Evolutionary conservation across 2,888 invertebrate genomes (phyloP).

Genomic region (Eupithecia subfuscata): DNA sequence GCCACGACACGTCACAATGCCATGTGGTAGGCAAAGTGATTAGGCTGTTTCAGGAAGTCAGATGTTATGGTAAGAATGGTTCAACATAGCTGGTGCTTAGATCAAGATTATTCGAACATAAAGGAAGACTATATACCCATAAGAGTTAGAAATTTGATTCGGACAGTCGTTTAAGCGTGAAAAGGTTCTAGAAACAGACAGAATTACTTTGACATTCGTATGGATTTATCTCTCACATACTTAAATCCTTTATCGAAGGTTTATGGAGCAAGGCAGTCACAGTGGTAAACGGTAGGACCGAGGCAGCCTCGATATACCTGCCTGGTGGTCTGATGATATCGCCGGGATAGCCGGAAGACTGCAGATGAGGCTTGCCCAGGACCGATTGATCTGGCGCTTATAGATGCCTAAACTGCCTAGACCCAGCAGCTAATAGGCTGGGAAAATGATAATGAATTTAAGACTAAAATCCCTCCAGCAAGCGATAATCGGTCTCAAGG

Average conservation of each 20-base stretch:
- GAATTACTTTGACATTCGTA: not conserved
- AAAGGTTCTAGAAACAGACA: not conserved
- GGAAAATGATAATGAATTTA: not conserved
- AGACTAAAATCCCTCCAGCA: not conserved
- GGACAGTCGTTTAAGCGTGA: not conserved
- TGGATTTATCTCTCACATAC: not conserved
- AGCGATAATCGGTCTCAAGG: not conserved
- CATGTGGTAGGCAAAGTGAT: conserved; percentile 11
- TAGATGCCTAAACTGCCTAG: not conserved
- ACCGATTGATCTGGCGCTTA: not conserved
- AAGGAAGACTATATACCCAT: not conserved
- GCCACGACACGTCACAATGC: conserved; percentile 11
- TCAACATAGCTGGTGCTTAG: not conserved
- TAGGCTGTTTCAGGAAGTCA: conserved; percentile 10
- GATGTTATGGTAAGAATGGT: conserved; percentile 3
- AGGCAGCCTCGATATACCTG: not conserved
- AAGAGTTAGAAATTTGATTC: not conserved
- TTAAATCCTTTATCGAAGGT: not conserved
- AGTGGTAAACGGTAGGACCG: not conserved
- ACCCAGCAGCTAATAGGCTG: not conserved
- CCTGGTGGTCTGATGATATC: not conserved
- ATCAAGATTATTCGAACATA: not conserved
- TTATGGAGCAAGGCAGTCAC: not conserved
- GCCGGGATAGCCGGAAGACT: not conserved
- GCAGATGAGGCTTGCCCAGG: not conserved